These are phyloP conservation scores for Cheilosia vulpina DNA, from an alignment of 2,888 invertebrate genomes.

Conservation along the genomic window DNA sequence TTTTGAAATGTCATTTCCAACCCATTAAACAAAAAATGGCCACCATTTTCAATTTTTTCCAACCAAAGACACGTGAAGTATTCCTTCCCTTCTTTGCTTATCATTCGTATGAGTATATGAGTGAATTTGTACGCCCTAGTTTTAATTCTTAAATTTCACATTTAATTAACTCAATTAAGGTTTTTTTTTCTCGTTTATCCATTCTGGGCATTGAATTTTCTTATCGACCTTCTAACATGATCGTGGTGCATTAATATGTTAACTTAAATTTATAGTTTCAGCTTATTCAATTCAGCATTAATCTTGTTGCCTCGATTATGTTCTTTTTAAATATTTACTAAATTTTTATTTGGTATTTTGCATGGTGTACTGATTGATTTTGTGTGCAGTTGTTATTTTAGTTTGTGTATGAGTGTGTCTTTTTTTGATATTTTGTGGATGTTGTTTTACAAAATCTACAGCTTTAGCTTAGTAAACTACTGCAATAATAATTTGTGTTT, in stretches of 20 bases:
- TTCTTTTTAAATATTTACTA: constrained; percentile 7
- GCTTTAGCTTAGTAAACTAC: constrained; percentile 51
- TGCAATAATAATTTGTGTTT: constrained; percentile 47
- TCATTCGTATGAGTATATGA: neutral
- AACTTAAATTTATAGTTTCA: constrained; percentile 13
- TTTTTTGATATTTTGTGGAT: constrained; percentile 42
- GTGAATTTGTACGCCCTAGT: constrained; percentile 6
- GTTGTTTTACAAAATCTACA: constrained; percentile 73
- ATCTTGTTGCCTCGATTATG: constrained; percentile 12
- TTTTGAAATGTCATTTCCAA: no score
- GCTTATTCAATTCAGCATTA: constrained; percentile 28
- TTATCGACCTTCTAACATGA: constrained; percentile 12
- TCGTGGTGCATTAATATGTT: constrained; percentile 35
- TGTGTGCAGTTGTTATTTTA: constrained; percentile 34
- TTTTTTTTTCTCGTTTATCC: neutral
- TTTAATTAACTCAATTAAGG: neutral
- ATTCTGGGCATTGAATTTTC: neutral
- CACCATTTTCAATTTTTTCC: no score
- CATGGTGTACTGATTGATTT: constrained; percentile 48
- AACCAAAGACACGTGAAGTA: neutral
- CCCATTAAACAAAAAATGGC: no score
- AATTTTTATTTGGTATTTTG: constrained; percentile 62
- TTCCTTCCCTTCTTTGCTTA: neutral
- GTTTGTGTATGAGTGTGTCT: constrained; percentile 18
- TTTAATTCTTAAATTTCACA: neutral